A percentile compares a stretch with the other conserved stretches of the same genome.
phyloP scores from a whole-genome alignment of 1,140 invertebrate genomes.

The Saccostrea cuccullata region DNA sequence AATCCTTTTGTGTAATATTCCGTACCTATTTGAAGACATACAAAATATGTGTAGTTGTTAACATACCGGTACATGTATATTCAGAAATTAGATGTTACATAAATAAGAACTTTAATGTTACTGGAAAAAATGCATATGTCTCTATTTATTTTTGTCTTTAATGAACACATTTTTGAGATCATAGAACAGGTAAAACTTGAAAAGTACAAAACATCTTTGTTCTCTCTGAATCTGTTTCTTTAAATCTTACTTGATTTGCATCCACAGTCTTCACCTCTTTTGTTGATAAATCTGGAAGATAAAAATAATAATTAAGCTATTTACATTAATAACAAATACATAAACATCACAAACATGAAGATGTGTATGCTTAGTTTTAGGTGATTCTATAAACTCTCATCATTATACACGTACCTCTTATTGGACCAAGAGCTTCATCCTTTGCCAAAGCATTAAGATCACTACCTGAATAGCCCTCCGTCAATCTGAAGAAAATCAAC shows the following conservation, averaged over 20 bases:
- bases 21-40: slow-evolving; percentile 78
- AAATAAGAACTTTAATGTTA: no score
- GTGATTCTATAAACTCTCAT: no score
- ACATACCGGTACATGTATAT: no score
- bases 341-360: no score
- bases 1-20: slow-evolving; percentile 77
- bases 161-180: no score
- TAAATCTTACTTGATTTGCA: background rate
- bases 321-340: no score
- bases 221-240: background rate
- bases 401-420: slow-evolving; percentile 86
- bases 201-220: background rate
- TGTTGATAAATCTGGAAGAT: background rate
- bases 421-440: slow-evolving; percentile 96
- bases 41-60: slow-evolving; percentile 63
- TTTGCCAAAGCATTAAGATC: slow-evolving; percentile 95
- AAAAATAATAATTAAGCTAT: background rate
- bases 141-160: no score
- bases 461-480: slow-evolving; percentile 90
- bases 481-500: slow-evolving; percentile 80
- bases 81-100: no score
- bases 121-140: no score
- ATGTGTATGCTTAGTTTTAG: no score
- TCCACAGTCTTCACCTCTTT: background rate
- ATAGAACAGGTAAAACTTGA: no score